phyloP scores from a whole-genome alignment of 2,888 invertebrate genomes.

The Antitype chi region DNA sequence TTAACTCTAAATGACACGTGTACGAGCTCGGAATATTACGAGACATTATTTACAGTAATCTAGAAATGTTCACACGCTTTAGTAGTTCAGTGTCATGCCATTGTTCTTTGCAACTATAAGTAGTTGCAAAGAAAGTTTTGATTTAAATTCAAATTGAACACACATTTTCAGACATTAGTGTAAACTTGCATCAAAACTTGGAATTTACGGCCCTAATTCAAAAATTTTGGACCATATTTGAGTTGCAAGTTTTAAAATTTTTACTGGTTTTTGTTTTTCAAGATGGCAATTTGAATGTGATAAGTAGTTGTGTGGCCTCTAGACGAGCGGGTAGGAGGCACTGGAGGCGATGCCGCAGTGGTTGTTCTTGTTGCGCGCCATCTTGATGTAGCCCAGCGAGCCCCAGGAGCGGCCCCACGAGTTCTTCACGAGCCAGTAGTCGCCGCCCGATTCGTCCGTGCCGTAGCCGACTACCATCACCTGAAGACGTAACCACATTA shows the following conservation, averaged over 20 bases:
- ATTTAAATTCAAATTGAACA: conserved; percentile 40
- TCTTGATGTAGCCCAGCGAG: conserved; percentile 95
- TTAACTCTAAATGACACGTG: conserved; percentile 46
- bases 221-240: background rate
- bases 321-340: conserved; percentile 97
- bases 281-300: background rate
- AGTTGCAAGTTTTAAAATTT: background rate
- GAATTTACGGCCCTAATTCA: background rate
- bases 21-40: conserved; percentile 7
- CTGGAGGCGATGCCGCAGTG: conserved; percentile 96
- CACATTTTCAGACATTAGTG: conserved; percentile 20
- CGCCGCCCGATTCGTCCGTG: conserved; percentile 92
- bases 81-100: conserved; percentile 5
- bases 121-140: background rate
- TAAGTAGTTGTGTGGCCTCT: background rate
- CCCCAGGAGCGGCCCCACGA: conserved; percentile 96
- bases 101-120: conserved; percentile 16
- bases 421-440: conserved; percentile 97
- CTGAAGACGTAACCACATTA: conserved; percentile 65
- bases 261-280: background rate
- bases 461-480: conserved; percentile 96
- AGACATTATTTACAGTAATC: conserved; percentile 5
- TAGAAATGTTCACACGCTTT: conserved; percentile 13
- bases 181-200: conserved; percentile 9
- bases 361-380: conserved; percentile 96